Conservation (phyloP, 2,888 invertebrate genomes). For the Furcula furcula region DNA sequence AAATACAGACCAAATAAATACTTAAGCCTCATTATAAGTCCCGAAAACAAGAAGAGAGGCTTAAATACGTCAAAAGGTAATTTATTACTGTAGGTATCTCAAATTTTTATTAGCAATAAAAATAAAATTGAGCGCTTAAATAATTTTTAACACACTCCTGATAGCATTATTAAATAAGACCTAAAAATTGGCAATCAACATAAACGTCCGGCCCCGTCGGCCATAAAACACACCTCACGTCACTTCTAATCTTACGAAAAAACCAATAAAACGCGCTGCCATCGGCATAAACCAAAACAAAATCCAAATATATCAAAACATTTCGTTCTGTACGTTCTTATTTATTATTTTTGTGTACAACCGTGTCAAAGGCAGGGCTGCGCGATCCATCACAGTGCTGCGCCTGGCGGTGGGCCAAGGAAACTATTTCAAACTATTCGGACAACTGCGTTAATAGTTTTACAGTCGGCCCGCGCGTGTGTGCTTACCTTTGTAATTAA, state of each 20-base stretch:
- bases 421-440: conserved; percentile 71
- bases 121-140: background rate
- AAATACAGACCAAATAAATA: too few relatives aligned
- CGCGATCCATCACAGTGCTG: conserved; percentile 57
- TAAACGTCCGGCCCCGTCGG: conserved; percentile 33
- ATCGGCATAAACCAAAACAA: conserved; percentile 51
- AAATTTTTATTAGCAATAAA: background rate
- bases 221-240: conserved; percentile 40
- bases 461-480: conserved; percentile 55
- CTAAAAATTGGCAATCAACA: conserved; percentile 45
- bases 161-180: conserved; percentile 15
- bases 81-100: background rate
- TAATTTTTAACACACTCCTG: background rate
- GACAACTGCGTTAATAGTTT: conserved; percentile 69
- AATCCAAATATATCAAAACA: conserved; percentile 61
- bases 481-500: conserved; percentile 63
- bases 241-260: conserved; percentile 57
- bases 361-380: conserved; percentile 64
- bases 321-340: conserved; percentile 48
- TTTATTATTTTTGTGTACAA: conserved; percentile 74
- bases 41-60: too few relatives aligned
- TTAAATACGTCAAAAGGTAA: too few relatives aligned
- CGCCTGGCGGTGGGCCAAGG: conserved; percentile 67
- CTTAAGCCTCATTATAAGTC: too few relatives aligned
- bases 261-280: conserved; percentile 58